Evolutionary conservation across 2,113 vertebrate genomes (phyloP).

Genomic region (Megaleporinus macrocephalus): DNA sequence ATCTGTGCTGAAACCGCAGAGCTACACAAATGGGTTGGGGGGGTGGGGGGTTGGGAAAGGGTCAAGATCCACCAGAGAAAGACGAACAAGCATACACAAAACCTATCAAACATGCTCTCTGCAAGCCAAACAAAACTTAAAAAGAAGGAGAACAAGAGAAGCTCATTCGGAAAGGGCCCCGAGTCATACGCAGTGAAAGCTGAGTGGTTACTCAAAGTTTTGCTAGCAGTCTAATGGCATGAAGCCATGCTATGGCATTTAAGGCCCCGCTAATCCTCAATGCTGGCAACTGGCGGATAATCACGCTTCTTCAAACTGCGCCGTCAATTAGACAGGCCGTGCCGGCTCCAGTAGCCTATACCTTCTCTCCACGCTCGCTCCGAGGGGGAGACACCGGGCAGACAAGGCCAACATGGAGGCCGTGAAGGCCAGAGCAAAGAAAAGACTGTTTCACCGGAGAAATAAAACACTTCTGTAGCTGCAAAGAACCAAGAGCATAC

Average conservation of each 20-base stretch:
- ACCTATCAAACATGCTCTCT: background rate
- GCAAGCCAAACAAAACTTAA: background rate
- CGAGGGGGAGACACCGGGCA: slow-evolving; percentile 1
- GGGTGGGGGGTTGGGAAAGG: too few species aligned
- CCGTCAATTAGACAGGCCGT: background rate
- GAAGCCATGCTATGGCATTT: slow-evolving; percentile 1
- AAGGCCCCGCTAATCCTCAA: slow-evolving; percentile 31
- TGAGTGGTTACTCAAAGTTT: slow-evolving; percentile 19
- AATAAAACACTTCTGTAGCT: slow-evolving; percentile 58
- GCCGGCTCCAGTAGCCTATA: background rate
- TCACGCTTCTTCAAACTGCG: slow-evolving; percentile 4
- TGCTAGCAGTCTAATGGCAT: slow-evolving; percentile 13
- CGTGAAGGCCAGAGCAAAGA: slow-evolving; percentile 49
- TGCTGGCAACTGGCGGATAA: slow-evolving; percentile 37
- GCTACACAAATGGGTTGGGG: background rate
- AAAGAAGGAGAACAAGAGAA: background rate
- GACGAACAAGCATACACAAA: background rate
- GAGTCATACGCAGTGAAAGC: background rate
- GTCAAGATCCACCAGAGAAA: background rate
- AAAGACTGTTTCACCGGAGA: slow-evolving; percentile 58
- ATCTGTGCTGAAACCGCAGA: background rate
- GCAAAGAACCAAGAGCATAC: background rate
- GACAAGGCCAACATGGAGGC: slow-evolving; percentile 49
- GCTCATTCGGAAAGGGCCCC: background rate
- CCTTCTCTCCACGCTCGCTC: background rate